These are phyloP conservation scores for Plebejus melissa DNA, from an alignment of 2,888 invertebrate species.

Conservation along the genomic window DNA sequence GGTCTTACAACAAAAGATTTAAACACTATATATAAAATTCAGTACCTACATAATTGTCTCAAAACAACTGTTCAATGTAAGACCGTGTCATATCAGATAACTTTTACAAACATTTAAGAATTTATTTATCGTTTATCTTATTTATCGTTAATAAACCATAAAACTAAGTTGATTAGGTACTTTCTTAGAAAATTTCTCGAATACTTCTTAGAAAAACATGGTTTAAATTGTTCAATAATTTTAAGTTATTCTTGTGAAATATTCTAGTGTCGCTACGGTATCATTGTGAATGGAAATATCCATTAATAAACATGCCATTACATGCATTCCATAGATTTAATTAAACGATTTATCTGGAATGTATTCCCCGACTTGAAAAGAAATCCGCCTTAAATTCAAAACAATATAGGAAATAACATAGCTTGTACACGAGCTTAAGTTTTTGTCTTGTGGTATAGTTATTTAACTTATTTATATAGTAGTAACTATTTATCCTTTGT, in stretches of 20 bases:
- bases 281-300: constrained; percentile 16
- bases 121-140: too few relatives aligned
- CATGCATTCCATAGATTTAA: not conserved
- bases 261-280: not conserved
- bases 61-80: too few relatives aligned
- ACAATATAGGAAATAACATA: not conserved
- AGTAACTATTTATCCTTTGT: too few relatives aligned
- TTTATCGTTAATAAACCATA: not conserved
- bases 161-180: not conserved
- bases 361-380: not conserved
- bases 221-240: not conserved
- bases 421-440: too few relatives aligned
- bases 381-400: not conserved
- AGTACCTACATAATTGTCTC: too few relatives aligned
- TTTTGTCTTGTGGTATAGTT: too few relatives aligned
- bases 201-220: not conserved
- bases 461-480: too few relatives aligned
- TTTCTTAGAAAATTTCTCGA: not conserved
- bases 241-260: not conserved
- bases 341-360: not conserved
- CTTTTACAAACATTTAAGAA: too few relatives aligned
- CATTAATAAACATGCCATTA: not conserved
- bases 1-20: too few relatives aligned
- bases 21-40: too few relatives aligned
- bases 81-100: too few relatives aligned